Evolutionary conservation across 53 echinoderm and acorn worm genomes (phyloP).

Genomic region (Astropecten irregularis): DNA sequence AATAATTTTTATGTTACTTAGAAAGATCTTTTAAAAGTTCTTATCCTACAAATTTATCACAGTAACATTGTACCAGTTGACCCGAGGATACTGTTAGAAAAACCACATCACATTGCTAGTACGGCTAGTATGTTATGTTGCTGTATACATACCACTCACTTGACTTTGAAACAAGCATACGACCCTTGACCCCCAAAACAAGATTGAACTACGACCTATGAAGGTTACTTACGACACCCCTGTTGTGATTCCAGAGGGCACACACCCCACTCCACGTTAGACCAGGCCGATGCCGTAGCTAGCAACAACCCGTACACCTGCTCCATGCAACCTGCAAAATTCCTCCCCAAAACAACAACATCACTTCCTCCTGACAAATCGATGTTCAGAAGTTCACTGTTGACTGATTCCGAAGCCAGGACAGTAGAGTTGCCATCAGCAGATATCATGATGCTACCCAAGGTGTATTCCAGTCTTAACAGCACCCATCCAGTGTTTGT

Average conservation of each 20-base stretch:
- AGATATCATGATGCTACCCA: constrained; percentile 46
- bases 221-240: constrained; percentile 77
- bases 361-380: constrained; percentile 1
- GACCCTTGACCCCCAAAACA: too few species aligned
- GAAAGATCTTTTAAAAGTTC: too few species aligned
- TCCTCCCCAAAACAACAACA: constrained; percentile 52
- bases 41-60: too few species aligned
- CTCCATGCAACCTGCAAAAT: constrained; percentile 74
- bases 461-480: constrained; percentile 41
- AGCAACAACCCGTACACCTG: constrained; percentile 57
- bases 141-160: too few species aligned
- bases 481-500: constrained; percentile 57
- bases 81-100: too few species aligned
- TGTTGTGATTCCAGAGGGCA: constrained; percentile 65
- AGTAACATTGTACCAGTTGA: too few species aligned
- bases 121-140: too few species aligned
- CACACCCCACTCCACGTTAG: constrained; percentile 69
- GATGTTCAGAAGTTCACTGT: constrained; percentile 51
- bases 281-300: constrained; percentile 19
- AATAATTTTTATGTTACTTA: too few species aligned
- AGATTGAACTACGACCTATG: too few species aligned
- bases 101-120: too few species aligned
- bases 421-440: constrained; percentile 24
- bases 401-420: constrained; percentile 25
- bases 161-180: too few species aligned